A percentile compares a stretch with the other conserved stretches of the same genome.
Conservation (phyloP, 2,113 vertebrate species). For the Vireo altiloquus region DNA sequence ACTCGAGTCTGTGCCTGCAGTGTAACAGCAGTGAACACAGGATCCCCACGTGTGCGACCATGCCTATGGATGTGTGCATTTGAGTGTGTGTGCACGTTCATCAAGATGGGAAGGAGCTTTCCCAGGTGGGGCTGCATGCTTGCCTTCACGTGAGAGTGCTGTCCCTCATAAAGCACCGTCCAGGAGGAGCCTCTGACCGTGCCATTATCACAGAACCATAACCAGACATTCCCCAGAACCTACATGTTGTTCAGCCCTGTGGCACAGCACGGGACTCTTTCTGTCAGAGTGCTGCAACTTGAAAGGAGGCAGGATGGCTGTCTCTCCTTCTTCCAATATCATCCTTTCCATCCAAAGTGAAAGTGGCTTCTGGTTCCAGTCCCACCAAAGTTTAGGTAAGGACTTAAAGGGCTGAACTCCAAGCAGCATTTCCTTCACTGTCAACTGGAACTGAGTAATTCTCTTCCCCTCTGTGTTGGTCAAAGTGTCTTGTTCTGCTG, state of each 20-base stretch:
- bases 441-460: background rate
- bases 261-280: too few species aligned
- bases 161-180: background rate
- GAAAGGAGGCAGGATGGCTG: background rate
- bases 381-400: background rate
- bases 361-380: background rate
- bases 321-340: background rate
- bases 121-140: background rate
- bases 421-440: background rate
- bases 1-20: background rate
- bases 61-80: fast-evolving
- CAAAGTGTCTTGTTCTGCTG: background rate
- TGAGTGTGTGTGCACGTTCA: background rate
- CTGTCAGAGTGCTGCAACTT: background rate
- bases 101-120: background rate
- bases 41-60: background rate
- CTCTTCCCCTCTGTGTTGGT: background rate
- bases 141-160: background rate
- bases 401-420: background rate
- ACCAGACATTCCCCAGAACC: background rate
- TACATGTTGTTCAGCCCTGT: fast-evolving
- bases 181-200: background rate
- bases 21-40: background rate
- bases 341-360: background rate
- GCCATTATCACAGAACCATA: background rate